Conservation (phyloP, 92 coral and sea anemone species). For the Zoanthus sociatus region DNA sequence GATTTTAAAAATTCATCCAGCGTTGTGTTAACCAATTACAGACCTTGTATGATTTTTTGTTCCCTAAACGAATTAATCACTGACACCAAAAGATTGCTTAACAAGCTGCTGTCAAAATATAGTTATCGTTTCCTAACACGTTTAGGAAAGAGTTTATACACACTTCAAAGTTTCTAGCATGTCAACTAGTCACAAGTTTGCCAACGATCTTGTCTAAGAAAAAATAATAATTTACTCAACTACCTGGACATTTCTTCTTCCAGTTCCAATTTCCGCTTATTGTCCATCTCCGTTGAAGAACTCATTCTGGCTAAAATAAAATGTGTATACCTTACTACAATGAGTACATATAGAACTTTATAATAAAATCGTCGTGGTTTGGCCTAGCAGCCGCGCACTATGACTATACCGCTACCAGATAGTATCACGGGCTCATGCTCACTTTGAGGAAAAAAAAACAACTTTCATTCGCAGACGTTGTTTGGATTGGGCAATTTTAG, state of each 20-base stretch:
- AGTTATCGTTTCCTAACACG: neutral
- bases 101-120: too few species aligned
- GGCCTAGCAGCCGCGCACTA: conserved; percentile 19
- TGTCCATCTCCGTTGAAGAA: conserved; percentile 62
- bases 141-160: neutral
- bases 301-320: conserved; percentile 41
- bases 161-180: neutral
- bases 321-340: neutral
- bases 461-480: too few species aligned
- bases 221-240: neutral
- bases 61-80: too few species aligned
- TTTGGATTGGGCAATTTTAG: too few species aligned
- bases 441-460: too few species aligned
- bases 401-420: neutral
- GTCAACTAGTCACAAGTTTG: neutral
- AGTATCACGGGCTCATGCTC: neutral
- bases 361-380: neutral
- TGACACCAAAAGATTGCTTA: too few species aligned
- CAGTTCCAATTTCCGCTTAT: conserved; percentile 80
- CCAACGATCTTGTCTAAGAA: neutral
- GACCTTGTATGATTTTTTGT: too few species aligned
- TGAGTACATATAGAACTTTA: too few species aligned
- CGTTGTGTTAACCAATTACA: too few species aligned
- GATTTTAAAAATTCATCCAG: too few species aligned
- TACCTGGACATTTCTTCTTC: conserved; percentile 99